Conservation (phyloP, 2,888 invertebrate species). For the Tetragonula carbonaria region DNA sequence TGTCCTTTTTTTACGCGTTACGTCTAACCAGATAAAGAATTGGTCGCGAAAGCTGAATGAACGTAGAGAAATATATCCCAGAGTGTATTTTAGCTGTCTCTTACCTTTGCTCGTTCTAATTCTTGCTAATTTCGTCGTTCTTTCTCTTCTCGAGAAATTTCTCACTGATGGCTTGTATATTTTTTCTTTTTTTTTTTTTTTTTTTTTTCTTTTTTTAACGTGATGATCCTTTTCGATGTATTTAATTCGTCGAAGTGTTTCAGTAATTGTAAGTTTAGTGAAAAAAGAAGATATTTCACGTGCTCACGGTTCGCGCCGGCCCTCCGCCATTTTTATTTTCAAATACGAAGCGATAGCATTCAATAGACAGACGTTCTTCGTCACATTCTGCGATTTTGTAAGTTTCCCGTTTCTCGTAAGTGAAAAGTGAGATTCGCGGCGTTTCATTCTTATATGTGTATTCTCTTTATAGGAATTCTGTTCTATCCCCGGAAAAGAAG, state of each 20-base stretch:
- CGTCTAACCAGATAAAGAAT: constrained; percentile 13
- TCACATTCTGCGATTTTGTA: too few species aligned
- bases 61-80: background rate
- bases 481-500: too few species aligned
- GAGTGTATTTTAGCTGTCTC: background rate
- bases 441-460: too few species aligned
- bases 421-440: too few species aligned
- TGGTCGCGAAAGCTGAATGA: background rate
- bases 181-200: too few species aligned
- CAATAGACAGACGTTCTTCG: constrained; percentile 28
- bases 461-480: too few species aligned
- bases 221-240: background rate
- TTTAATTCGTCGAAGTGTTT: background rate
- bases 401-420: background rate
- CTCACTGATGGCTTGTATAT: background rate
- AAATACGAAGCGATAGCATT: constrained; percentile 46
- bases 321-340: constrained; percentile 43
- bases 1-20: constrained; percentile 1
- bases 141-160: background rate
- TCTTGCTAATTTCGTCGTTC: background rate
- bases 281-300: background rate
- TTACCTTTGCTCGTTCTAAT: background rate
- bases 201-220: background rate
- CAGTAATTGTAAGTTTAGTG: background rate
- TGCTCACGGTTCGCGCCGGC: background rate